These are phyloP conservation scores for Phyto melanocephala DNA, from an alignment of 2,888 invertebrate species.

Conservation along the genomic window DNA sequence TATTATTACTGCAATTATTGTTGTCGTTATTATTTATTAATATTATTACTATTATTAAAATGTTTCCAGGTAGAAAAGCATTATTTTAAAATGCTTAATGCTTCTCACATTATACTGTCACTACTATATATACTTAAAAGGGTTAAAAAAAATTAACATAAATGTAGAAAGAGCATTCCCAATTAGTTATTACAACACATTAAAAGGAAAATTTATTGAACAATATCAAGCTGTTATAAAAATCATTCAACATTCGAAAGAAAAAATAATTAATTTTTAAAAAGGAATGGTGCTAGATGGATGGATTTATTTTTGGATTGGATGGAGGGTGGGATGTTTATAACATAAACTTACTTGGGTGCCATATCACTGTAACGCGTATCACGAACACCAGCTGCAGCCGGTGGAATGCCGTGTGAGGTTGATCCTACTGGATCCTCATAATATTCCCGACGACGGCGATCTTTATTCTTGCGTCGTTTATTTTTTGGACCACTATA, in stretches of 20 bases:
- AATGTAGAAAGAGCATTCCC: conserved; percentile 45
- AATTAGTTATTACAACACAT: conserved; percentile 36
- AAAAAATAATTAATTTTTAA: conserved; percentile 20
- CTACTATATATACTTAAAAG: neutral
- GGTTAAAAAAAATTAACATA: conserved; percentile 19
- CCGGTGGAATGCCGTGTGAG: conserved; percentile 80
- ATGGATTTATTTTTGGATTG: neutral
- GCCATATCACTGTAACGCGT: conserved; percentile 92
- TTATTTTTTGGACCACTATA: conserved; percentile 78
- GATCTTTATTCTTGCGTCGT: conserved; percentile 78
- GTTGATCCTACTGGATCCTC: conserved; percentile 78
- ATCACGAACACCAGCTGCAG: conserved; percentile 84
- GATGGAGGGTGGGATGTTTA: conserved; percentile 7
- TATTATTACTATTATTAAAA: neutral
- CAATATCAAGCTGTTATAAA: conserved; percentile 51
- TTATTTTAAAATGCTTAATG: conserved; percentile 6
- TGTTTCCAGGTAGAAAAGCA: neutral
- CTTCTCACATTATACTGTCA: neutral
- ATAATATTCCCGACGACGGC: conserved; percentile 79
- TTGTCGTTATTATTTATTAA: neutral
- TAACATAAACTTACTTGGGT: conserved; percentile 85
- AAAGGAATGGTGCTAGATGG: neutral
- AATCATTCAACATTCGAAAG: conserved; percentile 55
- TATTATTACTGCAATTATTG: neutral
- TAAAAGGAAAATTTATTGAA: conserved; percentile 32